Base-by-base conservation (phyloP, 2,797 vertebrate species). In the Lindbergichthys nudifrons region DNA sequence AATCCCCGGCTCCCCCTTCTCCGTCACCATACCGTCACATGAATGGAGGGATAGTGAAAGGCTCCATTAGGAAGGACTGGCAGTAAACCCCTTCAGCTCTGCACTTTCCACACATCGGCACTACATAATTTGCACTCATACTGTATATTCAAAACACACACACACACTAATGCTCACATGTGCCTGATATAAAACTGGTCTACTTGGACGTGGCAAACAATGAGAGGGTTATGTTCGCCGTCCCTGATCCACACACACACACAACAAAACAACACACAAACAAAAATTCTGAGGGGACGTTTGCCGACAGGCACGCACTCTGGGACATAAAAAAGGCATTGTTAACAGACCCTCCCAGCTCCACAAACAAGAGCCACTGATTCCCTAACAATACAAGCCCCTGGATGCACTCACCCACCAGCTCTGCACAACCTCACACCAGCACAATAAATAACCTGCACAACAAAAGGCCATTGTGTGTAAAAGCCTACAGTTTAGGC, bases 381-480 rank as follows among this genome's bases (percentile, higher is more conserved):
- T 91, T 93, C 90, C 75, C 90, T 86, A 91, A 93, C 89, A 92
- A 93, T 90, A 88, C 84, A 80, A 88, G 89, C 90, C 92, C 92
- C 92, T 92, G 89, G 90, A 88, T 88, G 85, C 89, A 86, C 87
- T 90, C 88, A 92, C 84, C 86, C 90, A 89, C 86, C 83, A 86
- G 88, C 87, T 73, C 88, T 68, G 80, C 85, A 81, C 89, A 86
- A 87, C 87, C 89, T 90, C 88, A 89, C 86, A 87, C 84, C 87
- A 86, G 85, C 79, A 90, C 89, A 90, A 91, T 91, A 93, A 92
- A 93, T 90, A 94, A 90, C 88, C 88, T 74, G 85, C 81, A 88
- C 86, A 91, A 93, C 92, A 93, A 94, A 93, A 91, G 92, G 84
- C 90, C 83, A 92, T 92, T 94, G 91, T 93, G 88, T 88, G 82